phyloP scores from a whole-genome alignment of 2,888 invertebrate genomes.

The Drosophila maculinotata region DNA sequence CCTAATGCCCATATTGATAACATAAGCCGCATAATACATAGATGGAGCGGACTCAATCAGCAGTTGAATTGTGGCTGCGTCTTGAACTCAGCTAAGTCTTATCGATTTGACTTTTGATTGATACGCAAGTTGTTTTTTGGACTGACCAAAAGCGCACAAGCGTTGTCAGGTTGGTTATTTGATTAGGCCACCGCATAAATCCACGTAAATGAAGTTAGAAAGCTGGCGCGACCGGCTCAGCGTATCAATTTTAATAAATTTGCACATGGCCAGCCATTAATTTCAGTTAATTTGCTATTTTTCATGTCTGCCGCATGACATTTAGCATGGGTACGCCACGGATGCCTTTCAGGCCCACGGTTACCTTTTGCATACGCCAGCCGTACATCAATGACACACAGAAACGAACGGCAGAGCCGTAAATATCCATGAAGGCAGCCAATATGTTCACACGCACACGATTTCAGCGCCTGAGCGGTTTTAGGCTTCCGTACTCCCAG shows the following conservation, averaged over 20 bases:
- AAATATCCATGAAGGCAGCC: slow-evolving; percentile 72
- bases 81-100: slow-evolving; percentile 57
- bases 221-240: slow-evolving; percentile 53
- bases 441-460: slow-evolving; percentile 78
- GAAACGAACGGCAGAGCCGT: slow-evolving; percentile 51
- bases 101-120: slow-evolving; percentile 80
- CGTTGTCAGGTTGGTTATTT: slow-evolving; percentile 52
- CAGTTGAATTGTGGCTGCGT: slow-evolving; percentile 26
- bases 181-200: slow-evolving; percentile 65
- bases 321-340: slow-evolving; percentile 29
- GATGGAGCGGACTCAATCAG: slow-evolving; percentile 54
- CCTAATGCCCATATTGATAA: slow-evolving; percentile 75
- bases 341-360: slow-evolving; percentile 9
- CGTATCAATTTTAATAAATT: slow-evolving; percentile 79
- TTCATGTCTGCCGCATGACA: slow-evolving; percentile 69
- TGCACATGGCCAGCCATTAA: slow-evolving; percentile 73
- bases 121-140: slow-evolving; percentile 50
- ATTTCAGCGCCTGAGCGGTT: slow-evolving; percentile 63
- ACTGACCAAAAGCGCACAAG: slow-evolving; percentile 21
- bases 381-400: slow-evolving; percentile 77
- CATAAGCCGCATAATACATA: slow-evolving; percentile 70
- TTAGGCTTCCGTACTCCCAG: slow-evolving; percentile 30
- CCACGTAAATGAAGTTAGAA: slow-evolving; percentile 71
- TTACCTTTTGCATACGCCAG: slow-evolving; percentile 56
- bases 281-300: slow-evolving; percentile 79